phyloP scores from a whole-genome alignment of 2,797 vertebrate genomes.

The Capromys pilorides region DNA sequence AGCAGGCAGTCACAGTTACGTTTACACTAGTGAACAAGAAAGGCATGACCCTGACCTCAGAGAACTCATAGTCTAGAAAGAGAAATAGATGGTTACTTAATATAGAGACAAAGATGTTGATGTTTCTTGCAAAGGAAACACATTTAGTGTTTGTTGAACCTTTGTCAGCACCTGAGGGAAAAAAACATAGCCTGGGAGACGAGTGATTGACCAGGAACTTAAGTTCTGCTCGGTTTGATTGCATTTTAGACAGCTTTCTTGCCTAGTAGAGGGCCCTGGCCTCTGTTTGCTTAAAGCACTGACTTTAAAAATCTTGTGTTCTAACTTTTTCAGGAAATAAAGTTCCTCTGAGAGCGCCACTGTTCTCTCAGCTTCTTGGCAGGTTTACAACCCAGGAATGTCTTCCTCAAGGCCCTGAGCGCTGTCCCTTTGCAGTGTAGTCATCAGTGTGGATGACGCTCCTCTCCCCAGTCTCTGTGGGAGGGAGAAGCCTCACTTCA shows the following conservation, averaged over 20 bases:
- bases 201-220: background rate
- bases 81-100: background rate
- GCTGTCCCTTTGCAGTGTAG: background rate
- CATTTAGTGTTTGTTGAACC: background rate
- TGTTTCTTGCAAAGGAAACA: conserved; percentile 2
- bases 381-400: conserved; percentile 26
- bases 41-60: background rate
- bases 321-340: background rate
- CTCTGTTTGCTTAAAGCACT: background rate
- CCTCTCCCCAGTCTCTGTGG: background rate
- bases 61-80: background rate
- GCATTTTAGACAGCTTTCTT: background rate
- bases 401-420: background rate
- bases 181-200: background rate
- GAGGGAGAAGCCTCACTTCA: background rate
- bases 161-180: background rate
- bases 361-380: background rate
- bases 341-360: background rate
- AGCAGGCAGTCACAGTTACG: background rate
- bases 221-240: background rate
- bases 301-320: background rate
- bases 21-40: background rate
- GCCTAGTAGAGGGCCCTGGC: background rate
- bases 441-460: background rate
- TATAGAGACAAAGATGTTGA: background rate